These are phyloP conservation scores for Anomalospiza imberbis DNA, from an alignment of 2,797 vertebrate species.

Conservation along the genomic window DNA sequence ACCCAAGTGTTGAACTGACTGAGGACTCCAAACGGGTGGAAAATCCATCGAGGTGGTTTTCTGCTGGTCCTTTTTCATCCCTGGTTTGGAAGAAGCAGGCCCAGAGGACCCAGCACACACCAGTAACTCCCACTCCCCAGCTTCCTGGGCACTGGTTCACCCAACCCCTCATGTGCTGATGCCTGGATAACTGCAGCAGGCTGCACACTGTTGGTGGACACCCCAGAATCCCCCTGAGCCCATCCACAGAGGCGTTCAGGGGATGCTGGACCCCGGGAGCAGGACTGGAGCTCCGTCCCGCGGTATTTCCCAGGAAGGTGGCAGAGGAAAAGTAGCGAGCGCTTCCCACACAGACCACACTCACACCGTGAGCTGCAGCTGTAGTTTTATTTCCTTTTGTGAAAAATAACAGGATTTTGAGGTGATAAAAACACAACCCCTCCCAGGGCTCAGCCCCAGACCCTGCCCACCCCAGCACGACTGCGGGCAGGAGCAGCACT, in stretches of 20 bases:
- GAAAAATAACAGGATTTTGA: constrained; percentile 70
- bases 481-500: constrained; percentile 44
- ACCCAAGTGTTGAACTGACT: background rate
- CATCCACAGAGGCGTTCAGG: fast-evolving
- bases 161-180: fast-evolving
- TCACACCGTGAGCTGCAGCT: constrained; percentile 55
- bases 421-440: background rate
- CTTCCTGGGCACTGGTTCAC: fast-evolving
- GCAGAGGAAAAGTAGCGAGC: fast-evolving
- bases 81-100: background rate
- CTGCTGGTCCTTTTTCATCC: background rate
- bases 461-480: constrained; percentile 15
- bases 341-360: background rate
- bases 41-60: background rate
- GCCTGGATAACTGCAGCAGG: background rate
- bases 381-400: constrained; percentile 78
- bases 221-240: background rate
- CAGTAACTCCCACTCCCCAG: fast-evolving
- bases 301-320: background rate
- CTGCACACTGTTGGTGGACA: too few species aligned
- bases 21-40: fast-evolving
- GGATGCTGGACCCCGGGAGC: background rate
- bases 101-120: background rate
- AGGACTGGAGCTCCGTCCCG: fast-evolving
- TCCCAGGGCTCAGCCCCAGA: constrained; percentile 51